Base-by-base conservation (phyloP, 2,888 invertebrate species). In the Odontocerum albicorne region DNA sequence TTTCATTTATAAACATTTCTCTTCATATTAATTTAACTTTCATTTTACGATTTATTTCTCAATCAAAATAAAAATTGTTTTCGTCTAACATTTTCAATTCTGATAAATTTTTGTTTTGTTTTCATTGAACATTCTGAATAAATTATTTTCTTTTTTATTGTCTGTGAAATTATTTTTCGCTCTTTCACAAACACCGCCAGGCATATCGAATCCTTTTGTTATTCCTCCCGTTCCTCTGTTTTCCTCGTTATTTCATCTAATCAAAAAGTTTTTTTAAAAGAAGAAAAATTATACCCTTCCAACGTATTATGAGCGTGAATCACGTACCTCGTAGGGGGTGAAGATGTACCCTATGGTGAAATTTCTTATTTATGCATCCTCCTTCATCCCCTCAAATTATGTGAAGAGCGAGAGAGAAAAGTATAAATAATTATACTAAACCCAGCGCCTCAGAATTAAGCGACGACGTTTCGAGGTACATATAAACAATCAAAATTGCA, bases 241-340 rank as follows among this genome's bases (percentile, higher is more conserved):
- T 76, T 72, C 77, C 76, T 77, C 73, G 74, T 75, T 77, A 77
- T 33, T 33, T 6, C 10, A 78, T 78, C 77, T 77, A 78, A 78
- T 78, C 77, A 78, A 77, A 77, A 78, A 77, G 75, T 78, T 78
- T 77, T 77, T 77, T 77, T 77, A 75, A 77, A 77, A 77, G 27
- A 45, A 31, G 45, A 76, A 78, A 78, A 77, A 77, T 77, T 77
- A 77, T 77, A 70, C 77, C 71, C 71, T 60, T 60, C 60, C 49
- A 54, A 55, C 49, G 57, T 55, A 60, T 60, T 60, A 60, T 57
- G 55, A 60, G 56, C 42, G 35, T 35, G 54, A 54, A 57, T 57
- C 60, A 60, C 60, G 60, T 60, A 57, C 50, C 46, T 19, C 16
- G 42, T 32, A 20, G 45, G 47, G 44, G 44, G 13, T 12, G 17